These are phyloP conservation scores for Ectropis crepuscularia DNA, from an alignment of 2,888 invertebrate species.

Conservation along the genomic window DNA sequence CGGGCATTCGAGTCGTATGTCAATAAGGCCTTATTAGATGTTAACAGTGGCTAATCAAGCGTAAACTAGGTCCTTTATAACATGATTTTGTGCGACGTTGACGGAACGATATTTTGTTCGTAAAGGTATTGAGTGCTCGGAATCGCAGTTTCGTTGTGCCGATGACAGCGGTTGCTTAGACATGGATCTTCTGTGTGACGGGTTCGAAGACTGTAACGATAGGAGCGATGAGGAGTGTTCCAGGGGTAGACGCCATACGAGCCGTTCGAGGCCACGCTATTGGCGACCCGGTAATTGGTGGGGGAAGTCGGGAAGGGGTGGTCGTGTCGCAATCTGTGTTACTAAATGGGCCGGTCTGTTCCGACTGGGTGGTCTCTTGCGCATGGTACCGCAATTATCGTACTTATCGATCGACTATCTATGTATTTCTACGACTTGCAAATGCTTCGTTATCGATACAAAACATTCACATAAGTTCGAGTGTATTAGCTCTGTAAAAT, in stretches of 20 bases:
- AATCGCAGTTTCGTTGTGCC: conserved; percentile 82
- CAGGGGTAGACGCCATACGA: conserved; percentile 67
- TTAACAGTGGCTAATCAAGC: conserved; percentile 55
- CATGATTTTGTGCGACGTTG: conserved; percentile 25
- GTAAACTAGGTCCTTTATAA: conserved; percentile 31
- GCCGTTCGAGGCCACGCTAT: conserved; percentile 25
- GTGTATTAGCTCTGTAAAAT: too few species aligned
- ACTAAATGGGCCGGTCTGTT: conserved; percentile 20
- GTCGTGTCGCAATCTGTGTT: conserved; percentile 48
- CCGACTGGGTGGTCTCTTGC: background rate
- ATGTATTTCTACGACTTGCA: too few species aligned
- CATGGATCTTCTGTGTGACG: conserved; percentile 84
- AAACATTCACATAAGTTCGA: too few species aligned
- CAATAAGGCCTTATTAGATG: conserved; percentile 15
- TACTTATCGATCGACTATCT: conserved; percentile 6
- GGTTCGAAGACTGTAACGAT: conserved; percentile 85
- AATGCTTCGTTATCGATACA: too few species aligned
- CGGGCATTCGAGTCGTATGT: conserved; percentile 11
- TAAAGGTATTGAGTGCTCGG: conserved; percentile 72
- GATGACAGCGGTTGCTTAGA: conserved; percentile 86
- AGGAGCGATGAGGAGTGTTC: conserved; percentile 86
- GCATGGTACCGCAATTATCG: conserved; percentile 1
- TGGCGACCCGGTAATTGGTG: conserved; percentile 55
- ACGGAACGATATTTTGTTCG: conserved; percentile 48
- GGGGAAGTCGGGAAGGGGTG: conserved; percentile 63